These are phyloP conservation scores for Gasterosteus aculeatus DNA, from an alignment of 2,113 vertebrate species.

Conservation along the genomic window DNA sequence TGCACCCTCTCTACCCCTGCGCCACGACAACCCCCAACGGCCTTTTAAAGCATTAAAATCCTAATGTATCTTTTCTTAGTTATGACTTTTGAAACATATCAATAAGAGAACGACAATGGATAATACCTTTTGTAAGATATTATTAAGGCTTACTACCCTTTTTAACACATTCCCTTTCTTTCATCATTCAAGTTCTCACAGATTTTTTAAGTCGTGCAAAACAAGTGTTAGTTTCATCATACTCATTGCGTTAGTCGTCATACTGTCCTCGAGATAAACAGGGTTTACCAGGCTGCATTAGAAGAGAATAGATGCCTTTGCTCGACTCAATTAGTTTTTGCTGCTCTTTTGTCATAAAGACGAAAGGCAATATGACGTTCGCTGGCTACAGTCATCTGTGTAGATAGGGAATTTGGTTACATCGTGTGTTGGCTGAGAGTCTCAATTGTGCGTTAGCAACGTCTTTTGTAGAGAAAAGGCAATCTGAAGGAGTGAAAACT, in stretches of 20 bases:
- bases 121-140: not conserved
- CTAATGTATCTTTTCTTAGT: not conserved
- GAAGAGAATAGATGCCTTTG: slow-evolving; percentile 26
- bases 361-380: slow-evolving; percentile 40
- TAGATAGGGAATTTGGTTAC: slow-evolving; percentile 38
- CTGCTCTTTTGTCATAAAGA: slow-evolving; percentile 33
- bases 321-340: slow-evolving; percentile 36
- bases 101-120: not conserved
- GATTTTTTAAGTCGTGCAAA: slow-evolving; percentile 3
- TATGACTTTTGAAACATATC: not conserved
- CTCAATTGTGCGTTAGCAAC: slow-evolving; percentile 44
- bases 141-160: not conserved
- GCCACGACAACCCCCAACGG: too few relatives aligned
- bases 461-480: slow-evolving; percentile 22
- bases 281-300: slow-evolving; percentile 1
- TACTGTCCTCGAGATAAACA: not conserved
- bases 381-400: slow-evolving; percentile 40
- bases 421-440: slow-evolving; percentile 22
- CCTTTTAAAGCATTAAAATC: not conserved
- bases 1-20: too few relatives aligned
- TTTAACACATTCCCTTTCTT: not conserved
- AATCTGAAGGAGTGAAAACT: slow-evolving; percentile 16
- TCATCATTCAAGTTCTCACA: too few relatives aligned
- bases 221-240: slow-evolving; percentile 13
- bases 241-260: not conserved